Percentiles rank a stretch among this genome's conserved stretches.
These are phyloP conservation scores for Lithobates pipiens DNA, from an alignment of 2,797 vertebrate genomes.

Conservation along the genomic window DNA sequence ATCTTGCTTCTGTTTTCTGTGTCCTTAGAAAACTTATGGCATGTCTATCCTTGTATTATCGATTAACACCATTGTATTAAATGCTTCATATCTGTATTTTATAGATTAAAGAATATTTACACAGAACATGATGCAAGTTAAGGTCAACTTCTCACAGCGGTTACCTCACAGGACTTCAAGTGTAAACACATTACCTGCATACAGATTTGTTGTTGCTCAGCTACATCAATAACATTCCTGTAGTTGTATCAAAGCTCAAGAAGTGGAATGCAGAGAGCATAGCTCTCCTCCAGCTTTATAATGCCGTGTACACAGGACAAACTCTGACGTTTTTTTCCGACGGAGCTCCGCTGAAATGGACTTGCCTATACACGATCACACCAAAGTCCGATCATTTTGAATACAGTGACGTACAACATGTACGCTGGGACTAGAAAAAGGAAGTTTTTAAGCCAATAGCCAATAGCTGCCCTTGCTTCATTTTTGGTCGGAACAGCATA, in stretches of 20 bases:
- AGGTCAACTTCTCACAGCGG: neutral
- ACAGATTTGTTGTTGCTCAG: neutral
- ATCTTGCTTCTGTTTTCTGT: neutral
- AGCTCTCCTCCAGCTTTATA: neutral
- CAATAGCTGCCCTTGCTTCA: no score
- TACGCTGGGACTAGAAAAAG: no score
- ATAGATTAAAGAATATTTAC: neutral
- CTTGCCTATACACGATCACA: no score
- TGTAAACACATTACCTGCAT: neutral
- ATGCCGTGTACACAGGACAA: no score
- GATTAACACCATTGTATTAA: neutral
- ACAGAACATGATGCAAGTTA: neutral
- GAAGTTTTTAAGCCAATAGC: no score
- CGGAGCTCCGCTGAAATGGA: no score
- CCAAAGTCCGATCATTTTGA: no score
- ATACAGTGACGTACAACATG: no score
- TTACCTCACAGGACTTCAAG: constrained; percentile 7
- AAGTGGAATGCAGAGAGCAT: neutral
- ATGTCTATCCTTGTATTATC: neutral
- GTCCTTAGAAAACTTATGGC: neutral
- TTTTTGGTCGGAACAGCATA: no score
- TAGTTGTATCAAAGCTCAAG: neutral
- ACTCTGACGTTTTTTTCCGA: no score
- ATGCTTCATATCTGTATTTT: neutral
- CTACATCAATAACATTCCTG: neutral